These are phyloP conservation scores for Premnoplex brunnescens DNA, from an alignment of 2,797 vertebrate species.

Conservation along the genomic window DNA sequence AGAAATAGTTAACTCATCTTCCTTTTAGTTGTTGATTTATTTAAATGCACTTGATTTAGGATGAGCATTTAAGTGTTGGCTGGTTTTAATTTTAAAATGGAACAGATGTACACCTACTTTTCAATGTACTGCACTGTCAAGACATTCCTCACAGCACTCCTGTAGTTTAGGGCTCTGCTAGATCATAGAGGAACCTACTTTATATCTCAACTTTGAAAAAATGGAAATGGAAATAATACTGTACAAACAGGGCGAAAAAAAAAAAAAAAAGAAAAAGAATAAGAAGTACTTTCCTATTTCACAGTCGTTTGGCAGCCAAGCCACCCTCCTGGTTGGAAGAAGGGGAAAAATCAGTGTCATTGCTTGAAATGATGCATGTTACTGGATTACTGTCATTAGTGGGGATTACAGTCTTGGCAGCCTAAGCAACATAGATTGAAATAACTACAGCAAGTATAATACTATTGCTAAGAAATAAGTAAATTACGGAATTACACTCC, in stretches of 20 bases:
- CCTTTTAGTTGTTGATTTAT: background rate
- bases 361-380: background rate
- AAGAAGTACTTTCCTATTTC: background rate
- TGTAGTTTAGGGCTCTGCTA: background rate
- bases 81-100: background rate
- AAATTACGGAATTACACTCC: background rate
- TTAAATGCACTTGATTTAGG: background rate
- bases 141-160: background rate
- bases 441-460: background rate
- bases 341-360: background rate
- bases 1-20: background rate
- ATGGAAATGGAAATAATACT: background rate
- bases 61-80: background rate
- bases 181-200: background rate
- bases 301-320: background rate
- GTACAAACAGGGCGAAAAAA: fast-evolving
- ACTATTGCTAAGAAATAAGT: background rate
- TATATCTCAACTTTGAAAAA: background rate
- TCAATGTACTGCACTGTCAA: background rate
- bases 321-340: background rate
- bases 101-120: background rate
- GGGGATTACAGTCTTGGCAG: background rate
- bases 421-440: background rate
- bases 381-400: background rate
- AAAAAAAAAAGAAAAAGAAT: background rate